Evolutionary conservation across 2,113 vertebrate species (phyloP).

Genomic region (Stigmatopora nigra): DNA sequence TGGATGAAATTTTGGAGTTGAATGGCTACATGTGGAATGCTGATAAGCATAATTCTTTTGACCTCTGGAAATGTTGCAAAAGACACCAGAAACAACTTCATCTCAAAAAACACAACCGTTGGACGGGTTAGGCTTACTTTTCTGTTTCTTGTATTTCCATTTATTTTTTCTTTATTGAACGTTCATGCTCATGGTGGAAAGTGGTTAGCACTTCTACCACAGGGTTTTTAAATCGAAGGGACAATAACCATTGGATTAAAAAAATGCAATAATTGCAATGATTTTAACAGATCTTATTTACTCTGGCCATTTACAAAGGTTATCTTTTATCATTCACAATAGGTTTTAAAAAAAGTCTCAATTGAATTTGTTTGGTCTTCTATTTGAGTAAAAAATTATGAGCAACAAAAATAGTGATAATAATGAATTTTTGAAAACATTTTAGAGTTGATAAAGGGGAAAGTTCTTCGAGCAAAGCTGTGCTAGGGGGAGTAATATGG

Average conservation of each 20-base stretch:
- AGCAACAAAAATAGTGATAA: background rate
- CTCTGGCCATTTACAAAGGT: background rate
- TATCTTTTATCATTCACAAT: background rate
- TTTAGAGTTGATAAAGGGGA: background rate
- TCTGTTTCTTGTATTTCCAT: background rate
- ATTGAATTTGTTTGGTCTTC: background rate
- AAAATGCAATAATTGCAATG: too few relatives aligned
- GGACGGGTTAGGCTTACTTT: background rate
- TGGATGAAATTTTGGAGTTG: slow-evolving; percentile 8
- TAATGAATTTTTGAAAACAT: background rate
- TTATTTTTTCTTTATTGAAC: too few relatives aligned
- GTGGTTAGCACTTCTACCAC: too few relatives aligned
- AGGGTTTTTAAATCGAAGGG: too few relatives aligned
- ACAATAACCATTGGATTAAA: too few relatives aligned
- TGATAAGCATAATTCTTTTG: slow-evolving; percentile 24
- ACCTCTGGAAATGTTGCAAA: background rate
- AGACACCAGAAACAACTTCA: slow-evolving; percentile 6
- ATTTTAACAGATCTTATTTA: background rate
- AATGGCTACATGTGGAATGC: slow-evolving; percentile 22
- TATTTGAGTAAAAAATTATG: background rate
- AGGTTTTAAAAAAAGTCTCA: background rate
- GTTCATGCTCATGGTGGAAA: too few relatives aligned
- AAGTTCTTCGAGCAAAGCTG: background rate
- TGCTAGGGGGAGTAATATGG: background rate
- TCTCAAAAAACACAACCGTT: background rate